These are phyloP conservation scores for Maccullochella peelii DNA, from an alignment of 2,113 vertebrate species.

Conservation along the genomic window DNA sequence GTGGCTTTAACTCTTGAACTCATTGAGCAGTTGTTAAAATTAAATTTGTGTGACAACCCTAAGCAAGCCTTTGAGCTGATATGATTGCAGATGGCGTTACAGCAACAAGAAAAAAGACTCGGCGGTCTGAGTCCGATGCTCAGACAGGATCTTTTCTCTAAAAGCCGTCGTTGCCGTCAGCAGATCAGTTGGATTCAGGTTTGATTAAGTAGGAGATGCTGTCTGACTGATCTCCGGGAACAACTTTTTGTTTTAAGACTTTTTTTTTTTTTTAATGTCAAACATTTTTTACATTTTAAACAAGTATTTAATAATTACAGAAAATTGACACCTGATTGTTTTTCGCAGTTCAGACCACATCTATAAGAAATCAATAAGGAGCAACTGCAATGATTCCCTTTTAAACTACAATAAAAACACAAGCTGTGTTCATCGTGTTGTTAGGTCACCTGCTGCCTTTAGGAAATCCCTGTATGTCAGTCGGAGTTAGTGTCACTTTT, in stretches of 20 bases:
- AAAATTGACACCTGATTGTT: constrained; percentile 16
- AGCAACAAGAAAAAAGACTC: too few relatives aligned
- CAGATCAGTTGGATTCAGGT: not conserved
- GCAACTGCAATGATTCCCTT: not conserved
- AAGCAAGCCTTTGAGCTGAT: not conserved
- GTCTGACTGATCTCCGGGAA: not conserved
- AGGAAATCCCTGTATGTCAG: not conserved
- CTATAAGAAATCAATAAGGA: constrained; percentile 6
- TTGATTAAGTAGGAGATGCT: not conserved
- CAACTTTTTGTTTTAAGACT: too few relatives aligned
- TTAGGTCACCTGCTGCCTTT: not conserved
- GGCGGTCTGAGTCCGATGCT: too few relatives aligned
- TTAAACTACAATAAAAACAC: constrained; percentile 26
- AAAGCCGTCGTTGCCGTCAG: too few relatives aligned
- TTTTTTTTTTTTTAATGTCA: not conserved
- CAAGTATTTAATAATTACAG: too few relatives aligned
- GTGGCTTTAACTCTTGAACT: not conserved
- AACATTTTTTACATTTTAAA: too few relatives aligned
- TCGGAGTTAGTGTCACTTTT: not conserved
- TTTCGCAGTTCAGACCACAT: constrained; percentile 16
- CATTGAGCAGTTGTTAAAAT: not conserved
- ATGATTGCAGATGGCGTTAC: not conserved
- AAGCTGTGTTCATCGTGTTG: not conserved
- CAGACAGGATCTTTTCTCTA: too few relatives aligned
- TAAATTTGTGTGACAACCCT: not conserved